phyloP scores from a whole-genome alignment of 2,113 vertebrate species.

The Dendrocopos noguchii region DNA sequence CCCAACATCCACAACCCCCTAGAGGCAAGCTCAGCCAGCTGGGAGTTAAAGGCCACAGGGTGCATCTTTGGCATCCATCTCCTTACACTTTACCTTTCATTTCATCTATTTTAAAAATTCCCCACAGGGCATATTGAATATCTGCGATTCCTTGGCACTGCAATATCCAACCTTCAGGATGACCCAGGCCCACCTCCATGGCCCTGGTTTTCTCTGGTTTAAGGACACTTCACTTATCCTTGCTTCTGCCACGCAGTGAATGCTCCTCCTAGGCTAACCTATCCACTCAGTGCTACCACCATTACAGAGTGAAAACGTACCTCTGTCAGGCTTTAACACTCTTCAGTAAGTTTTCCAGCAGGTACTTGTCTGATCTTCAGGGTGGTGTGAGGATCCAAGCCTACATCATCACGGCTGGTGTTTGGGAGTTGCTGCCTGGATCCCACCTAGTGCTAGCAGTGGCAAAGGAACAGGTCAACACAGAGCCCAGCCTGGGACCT shows the following conservation, averaged over 20 bases:
- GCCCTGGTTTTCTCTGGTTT: background rate
- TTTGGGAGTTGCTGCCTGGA: background rate
- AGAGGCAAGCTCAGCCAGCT: background rate
- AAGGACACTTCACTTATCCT: background rate
- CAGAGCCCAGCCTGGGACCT: background rate
- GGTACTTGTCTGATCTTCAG: background rate
- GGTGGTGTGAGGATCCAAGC: background rate
- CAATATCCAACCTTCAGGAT: background rate
- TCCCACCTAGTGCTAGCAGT: accelerated
- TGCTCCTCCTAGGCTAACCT: background rate
- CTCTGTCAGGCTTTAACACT: background rate
- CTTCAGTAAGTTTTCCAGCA: background rate
- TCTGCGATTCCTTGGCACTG: accelerated
- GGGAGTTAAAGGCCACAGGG: background rate
- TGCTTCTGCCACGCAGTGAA: background rate
- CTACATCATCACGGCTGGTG: accelerated
- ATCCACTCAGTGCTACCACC: background rate
- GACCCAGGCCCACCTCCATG: background rate
- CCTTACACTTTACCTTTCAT: background rate
- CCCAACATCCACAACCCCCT: no score
- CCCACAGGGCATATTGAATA: background rate
- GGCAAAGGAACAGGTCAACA: background rate
- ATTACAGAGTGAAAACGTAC: background rate
- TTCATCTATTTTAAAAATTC: background rate
- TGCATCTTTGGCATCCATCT: background rate